These are phyloP conservation scores for Sphinx pinastri DNA, from an alignment of 2,888 invertebrate species.

Conservation along the genomic window DNA sequence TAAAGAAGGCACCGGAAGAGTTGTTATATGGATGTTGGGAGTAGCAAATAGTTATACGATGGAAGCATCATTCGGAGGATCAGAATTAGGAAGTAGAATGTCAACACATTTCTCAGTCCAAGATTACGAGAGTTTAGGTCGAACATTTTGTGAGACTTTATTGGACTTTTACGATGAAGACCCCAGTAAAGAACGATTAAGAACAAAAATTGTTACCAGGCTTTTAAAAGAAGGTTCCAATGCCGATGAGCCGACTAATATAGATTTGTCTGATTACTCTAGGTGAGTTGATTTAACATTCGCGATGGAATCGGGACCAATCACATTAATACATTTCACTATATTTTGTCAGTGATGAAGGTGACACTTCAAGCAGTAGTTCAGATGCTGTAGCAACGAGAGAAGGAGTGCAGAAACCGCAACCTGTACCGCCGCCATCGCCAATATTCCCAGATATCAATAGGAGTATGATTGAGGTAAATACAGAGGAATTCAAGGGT, in stretches of 20 bases:
- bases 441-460: conserved; percentile 84
- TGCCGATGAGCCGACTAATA: conserved; percentile 94
- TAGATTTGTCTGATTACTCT: conserved; percentile 93
- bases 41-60: conserved; percentile 97
- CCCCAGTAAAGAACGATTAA: conserved; percentile 91
- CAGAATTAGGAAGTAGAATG: conserved; percentile 90
- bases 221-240: conserved; percentile 92
- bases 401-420: conserved; percentile 77
- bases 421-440: conserved; percentile 88
- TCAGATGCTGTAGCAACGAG: conserved; percentile 86
- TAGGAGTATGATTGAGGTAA: conserved; percentile 56
- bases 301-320: neutral
- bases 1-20: conserved; percentile 97
- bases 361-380: conserved; percentile 89
- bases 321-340: conserved; percentile 3
- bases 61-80: conserved; percentile 97
- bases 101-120: conserved; percentile 93
- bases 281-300: conserved; percentile 80
- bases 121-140: conserved; percentile 88
- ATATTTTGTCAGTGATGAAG: conserved; percentile 87
- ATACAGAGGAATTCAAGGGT: neutral
- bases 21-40: conserved; percentile 98
- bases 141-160: conserved; percentile 95
- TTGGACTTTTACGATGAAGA: conserved; percentile 95
- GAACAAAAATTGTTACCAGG: conserved; percentile 91